These are phyloP conservation scores for Trachelus troglodyta DNA, from an alignment of 2,888 invertebrate species.

Conservation along the genomic window DNA sequence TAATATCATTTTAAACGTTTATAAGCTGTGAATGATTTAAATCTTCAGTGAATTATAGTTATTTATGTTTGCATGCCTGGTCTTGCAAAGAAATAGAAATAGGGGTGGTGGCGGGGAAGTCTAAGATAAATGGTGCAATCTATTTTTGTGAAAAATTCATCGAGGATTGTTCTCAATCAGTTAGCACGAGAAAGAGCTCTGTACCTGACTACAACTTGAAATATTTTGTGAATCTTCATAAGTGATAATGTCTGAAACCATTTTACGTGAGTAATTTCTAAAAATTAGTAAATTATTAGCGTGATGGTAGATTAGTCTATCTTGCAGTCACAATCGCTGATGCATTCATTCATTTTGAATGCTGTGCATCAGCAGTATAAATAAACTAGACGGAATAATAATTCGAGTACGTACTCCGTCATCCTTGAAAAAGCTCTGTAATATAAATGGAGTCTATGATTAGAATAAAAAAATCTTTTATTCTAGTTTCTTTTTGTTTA, in stretches of 20 bases:
- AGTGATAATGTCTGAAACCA: conserved; percentile 12
- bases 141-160: conserved; percentile 33
- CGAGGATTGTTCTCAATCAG: neutral
- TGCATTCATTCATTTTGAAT: conserved; percentile 6
- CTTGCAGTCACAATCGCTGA: neutral
- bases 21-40: neutral
- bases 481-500: neutral
- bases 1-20: conserved; percentile 5
- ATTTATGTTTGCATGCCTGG: conserved; percentile 22
- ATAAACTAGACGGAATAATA: conserved; percentile 9
- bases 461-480: neutral
- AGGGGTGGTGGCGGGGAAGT: conserved; percentile 9
- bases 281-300: neutral
- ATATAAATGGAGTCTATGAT: neutral
- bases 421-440: neutral
- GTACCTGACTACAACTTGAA: neutral
- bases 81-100: conserved; percentile 23
- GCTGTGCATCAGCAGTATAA: conserved; percentile 19
- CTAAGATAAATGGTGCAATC: conserved; percentile 25
- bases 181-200: neutral
- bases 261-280: conserved; percentile 17
- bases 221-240: neutral
- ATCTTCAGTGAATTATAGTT: conserved; percentile 28
- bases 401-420: neutral
- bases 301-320: neutral